phyloP scores from a whole-genome alignment of 2,113 vertebrate genomes.

The Aldabrachelys gigantea region DNA sequence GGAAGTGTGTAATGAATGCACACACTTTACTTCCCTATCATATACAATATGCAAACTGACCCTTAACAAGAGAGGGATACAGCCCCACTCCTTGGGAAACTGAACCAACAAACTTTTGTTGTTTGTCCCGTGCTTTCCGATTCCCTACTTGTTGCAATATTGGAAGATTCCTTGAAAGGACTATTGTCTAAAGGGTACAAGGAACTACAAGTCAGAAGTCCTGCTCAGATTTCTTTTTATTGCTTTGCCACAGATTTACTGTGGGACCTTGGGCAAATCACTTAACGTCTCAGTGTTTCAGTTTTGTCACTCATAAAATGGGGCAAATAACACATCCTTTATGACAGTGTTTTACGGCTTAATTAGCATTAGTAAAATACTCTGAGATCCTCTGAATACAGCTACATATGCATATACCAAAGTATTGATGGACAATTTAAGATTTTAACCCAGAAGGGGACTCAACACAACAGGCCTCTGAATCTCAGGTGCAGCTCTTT shows the following conservation, averaged over 20 bases:
- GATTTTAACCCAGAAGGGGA: not conserved
- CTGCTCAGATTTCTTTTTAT: not conserved
- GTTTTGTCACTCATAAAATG: not conserved
- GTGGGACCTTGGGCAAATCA: not conserved
- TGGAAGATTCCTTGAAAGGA: not conserved
- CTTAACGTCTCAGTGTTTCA: not conserved
- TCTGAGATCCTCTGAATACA: not conserved
- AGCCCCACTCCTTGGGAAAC: not conserved
- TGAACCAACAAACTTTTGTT: not conserved
- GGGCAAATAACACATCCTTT: not conserved
- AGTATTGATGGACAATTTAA: not conserved
- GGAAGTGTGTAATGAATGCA: not conserved
- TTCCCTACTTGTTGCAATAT: not conserved
- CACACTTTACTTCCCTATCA: not conserved
- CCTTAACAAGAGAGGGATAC: not conserved
- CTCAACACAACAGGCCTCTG: not conserved
- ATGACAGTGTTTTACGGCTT: rapidly evolving
- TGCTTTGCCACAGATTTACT: not conserved
- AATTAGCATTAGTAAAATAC: not conserved
- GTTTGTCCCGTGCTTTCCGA: not conserved
- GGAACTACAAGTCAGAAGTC: not conserved
- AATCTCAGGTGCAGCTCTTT: not conserved
- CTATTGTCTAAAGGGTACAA: not conserved
- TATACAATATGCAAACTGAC: not conserved
- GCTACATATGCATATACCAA: not conserved